Base-by-base conservation (phyloP, 2,113 vertebrate species). In the Ceuthmochares aereus region DNA sequence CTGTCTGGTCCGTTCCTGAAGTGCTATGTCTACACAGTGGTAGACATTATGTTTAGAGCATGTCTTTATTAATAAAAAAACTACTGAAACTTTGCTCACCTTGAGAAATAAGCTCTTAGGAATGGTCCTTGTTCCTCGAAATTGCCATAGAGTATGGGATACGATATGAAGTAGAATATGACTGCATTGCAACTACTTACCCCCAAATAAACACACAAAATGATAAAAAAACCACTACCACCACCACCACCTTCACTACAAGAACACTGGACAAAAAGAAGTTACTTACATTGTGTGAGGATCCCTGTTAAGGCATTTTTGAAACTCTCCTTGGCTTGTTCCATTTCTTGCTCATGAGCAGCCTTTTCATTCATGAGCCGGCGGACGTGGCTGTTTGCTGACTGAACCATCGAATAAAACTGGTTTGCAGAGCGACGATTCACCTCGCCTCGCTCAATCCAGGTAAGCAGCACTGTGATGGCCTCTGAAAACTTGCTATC, bases 331-430 rank as follows among this genome's bases (percentile, higher is more conserved):
- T 98, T 99, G 95, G 99, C 99, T 69, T 98, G 98, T 63, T 99
- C 99, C 98, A 99, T 98, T 47, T 98, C 98, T 36, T 99, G 98
- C 85, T 99, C 99, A 1, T 99, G 99, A 59, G 98, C 97, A 0
- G 98, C 99, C 86, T 99, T 99, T n/a, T 99, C 99, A 0, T 98
- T 98, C 98, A 99, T 99, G 55, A 99, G 98, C 34, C 98, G 97
- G 58, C 99, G 98, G 87, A 99, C 98, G 1, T 99, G 99, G 96
- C 99, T 99, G 91, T 99, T 99, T 87, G 98, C 98, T 0, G 98
- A 99, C 97, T 99, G 99, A 54, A 99, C 98, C 99, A 99, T 99
- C 9, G 99, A 99, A n/a, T 99, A 99, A 95, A 99, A 99, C 54
- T 99, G 98, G 95, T 99, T 99, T 32, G 98, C 98, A 0, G 98